phyloP scores from a whole-genome alignment of 2,113 vertebrate genomes.

The Phylloscopus trochiloides region DNA sequence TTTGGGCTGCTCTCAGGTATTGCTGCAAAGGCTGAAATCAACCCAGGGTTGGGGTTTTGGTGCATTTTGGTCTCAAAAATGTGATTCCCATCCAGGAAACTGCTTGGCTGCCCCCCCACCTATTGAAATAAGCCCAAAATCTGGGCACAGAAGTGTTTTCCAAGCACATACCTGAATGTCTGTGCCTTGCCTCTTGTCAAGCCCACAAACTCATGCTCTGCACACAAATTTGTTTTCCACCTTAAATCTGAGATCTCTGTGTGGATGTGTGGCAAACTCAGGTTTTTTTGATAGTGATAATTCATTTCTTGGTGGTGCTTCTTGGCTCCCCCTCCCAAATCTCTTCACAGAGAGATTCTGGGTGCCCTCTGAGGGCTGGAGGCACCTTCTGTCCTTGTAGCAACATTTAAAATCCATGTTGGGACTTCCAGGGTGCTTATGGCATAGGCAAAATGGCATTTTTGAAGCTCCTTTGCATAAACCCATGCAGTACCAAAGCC shows the following conservation, averaged over 20 bases:
- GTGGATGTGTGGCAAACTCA: neutral
- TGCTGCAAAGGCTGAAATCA: neutral
- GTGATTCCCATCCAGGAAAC: neutral
- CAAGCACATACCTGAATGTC: fast-evolving
- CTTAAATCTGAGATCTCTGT: neutral
- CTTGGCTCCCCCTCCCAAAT: neutral
- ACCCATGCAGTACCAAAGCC: neutral
- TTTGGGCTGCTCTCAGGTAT: neutral
- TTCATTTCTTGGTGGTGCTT: neutral
- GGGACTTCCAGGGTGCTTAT: neutral
- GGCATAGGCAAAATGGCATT: neutral
- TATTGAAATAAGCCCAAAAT: neutral
- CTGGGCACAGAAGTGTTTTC: neutral
- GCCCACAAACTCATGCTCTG: neutral
- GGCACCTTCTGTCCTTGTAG: neutral
- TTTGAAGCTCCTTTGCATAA: neutral
- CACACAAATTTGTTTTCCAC: neutral
- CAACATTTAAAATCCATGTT: neutral
- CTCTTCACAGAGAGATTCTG: neutral
- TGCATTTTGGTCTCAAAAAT: neutral
- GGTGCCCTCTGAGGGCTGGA: neutral
- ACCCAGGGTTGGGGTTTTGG: fast-evolving
- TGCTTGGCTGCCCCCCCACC: neutral
- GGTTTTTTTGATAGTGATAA: fast-evolving
- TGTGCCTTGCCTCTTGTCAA: neutral